Evolutionary conservation across 2,113 vertebrate species (phyloP).

Genomic region (Rhineura floridana): DNA sequence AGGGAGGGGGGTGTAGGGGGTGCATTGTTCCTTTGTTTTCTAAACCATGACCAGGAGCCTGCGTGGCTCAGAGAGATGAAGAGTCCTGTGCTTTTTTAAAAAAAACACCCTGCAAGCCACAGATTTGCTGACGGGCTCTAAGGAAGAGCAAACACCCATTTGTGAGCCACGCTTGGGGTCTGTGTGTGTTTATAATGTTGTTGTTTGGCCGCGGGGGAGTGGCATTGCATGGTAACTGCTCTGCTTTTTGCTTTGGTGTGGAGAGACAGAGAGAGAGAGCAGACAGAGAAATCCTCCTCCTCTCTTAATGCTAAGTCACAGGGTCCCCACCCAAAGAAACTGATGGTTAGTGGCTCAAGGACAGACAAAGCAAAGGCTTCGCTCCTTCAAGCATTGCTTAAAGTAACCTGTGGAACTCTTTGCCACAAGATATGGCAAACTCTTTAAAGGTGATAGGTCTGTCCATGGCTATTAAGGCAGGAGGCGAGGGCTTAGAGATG

Average conservation of each 20-base stretch:
- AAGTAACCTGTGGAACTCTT: background rate
- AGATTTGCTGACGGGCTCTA: background rate
- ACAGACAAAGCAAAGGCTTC: background rate
- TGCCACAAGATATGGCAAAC: background rate
- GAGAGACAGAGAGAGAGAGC: background rate
- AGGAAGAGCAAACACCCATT: background rate
- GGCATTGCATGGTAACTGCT: background rate
- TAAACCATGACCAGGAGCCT: conserved; percentile 65
- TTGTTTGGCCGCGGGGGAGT: background rate
- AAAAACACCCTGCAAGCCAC: conserved; percentile 27
- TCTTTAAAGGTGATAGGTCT: background rate
- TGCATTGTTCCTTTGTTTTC: conserved; percentile 47
- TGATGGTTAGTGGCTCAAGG: background rate
- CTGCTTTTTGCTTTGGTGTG: background rate
- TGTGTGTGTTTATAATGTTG: background rate
- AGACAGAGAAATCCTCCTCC: background rate
- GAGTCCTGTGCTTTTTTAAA: too few species aligned
- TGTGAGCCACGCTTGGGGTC: background rate
- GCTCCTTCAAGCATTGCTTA: background rate
- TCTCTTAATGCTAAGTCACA: background rate
- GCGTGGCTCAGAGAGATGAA: rapidly evolving
- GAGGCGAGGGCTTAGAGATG: background rate
- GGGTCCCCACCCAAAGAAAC: background rate
- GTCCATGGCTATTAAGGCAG: background rate
- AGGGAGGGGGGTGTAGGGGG: background rate